Percentiles rank a stretch among this genome's conserved stretches.
Evolutionary conservation across 2,113 vertebrate genomes (phyloP).

Genomic region (Henicopernis longicauda): DNA sequence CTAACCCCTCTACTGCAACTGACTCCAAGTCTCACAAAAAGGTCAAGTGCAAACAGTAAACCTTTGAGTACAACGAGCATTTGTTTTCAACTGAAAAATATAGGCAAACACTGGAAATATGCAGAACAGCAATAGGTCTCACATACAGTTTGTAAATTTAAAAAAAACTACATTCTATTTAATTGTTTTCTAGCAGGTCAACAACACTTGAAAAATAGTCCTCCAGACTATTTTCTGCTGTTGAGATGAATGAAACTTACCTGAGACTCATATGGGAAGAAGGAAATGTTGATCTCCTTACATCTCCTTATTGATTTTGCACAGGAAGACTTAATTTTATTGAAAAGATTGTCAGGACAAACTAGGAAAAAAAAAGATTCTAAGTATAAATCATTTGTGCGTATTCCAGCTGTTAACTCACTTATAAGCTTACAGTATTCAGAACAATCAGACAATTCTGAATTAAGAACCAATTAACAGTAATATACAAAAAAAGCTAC

Average conservation of each 20-base stretch:
- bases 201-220: neutral
- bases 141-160: neutral
- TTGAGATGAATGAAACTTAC: conserved; percentile 65
- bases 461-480: neutral
- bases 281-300: conserved; percentile 93
- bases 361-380: conserved; percentile 65
- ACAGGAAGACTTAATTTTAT: conserved; percentile 86
- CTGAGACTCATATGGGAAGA: conserved; percentile 90
- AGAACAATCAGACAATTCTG: neutral
- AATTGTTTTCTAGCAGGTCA: neutral
- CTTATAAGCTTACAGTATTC: neutral
- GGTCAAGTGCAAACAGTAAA: neutral
- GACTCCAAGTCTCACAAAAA: neutral
- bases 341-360: conserved; percentile 89
- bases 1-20: neutral
- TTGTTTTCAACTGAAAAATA: neutral
- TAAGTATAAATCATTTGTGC: neutral
- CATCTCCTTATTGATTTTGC: conserved; percentile 86
- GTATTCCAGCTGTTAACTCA: neutral
- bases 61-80: neutral
- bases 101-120: neutral
- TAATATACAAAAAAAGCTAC: neutral
- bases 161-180: neutral
- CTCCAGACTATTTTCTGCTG: neutral
- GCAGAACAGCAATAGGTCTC: neutral